Evolutionary conservation across 2,113 vertebrate genomes (phyloP), one percentile per base, ranked within the genome.

Genomic region (Tursiops truncatus): DNA sequence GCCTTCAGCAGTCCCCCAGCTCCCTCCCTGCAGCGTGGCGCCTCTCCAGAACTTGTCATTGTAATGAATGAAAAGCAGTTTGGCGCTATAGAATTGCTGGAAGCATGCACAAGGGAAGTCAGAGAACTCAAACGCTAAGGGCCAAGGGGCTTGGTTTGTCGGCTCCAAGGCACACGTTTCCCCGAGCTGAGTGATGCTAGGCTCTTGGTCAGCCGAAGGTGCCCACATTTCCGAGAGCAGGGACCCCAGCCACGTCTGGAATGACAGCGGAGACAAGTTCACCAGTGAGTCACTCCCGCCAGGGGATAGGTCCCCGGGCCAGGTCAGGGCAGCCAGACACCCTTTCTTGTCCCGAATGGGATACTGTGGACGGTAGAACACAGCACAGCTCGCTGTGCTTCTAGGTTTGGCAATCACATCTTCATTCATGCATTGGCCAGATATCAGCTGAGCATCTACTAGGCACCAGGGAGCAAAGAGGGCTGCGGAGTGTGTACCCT

Each of bases 1-100:
- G 71, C 21, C 18, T 26, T 20, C 14, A 0, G 14, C 7, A 0
- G 41, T 15, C 50, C 63, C 62, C 60, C 9, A 5, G 13, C 1
- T 0, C 0, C 21, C n/a, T 26, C 6, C 63, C 50, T 6, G 10
- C 63, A 1, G n/a, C 0, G 2, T 1, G 11, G 4, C 1, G 2
- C 18, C 62, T 67, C 50, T 17, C 31, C 0, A 0, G 21, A 44
- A 74, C 23, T 33, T 81, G 71, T 28, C 62, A 26, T 14, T 26
- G 7, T 2, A 21, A 44, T 36, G 7, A 17, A 20, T 62, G 36
- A 31, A 41, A 38, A 79, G 81, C 28, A 25, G 7, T 8, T 60
- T 25, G 1, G 13, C 23, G 20, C n/a, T 2, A 18, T 9, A 20
- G 14, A 36, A 14, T n/a, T 50, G 25, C 28, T 8, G 11, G 76